Percentiles rank a stretch among this genome's conserved stretches.
Conservation (phyloP, 2,888 invertebrate species). For the Lycophotia porphyrea region DNA sequence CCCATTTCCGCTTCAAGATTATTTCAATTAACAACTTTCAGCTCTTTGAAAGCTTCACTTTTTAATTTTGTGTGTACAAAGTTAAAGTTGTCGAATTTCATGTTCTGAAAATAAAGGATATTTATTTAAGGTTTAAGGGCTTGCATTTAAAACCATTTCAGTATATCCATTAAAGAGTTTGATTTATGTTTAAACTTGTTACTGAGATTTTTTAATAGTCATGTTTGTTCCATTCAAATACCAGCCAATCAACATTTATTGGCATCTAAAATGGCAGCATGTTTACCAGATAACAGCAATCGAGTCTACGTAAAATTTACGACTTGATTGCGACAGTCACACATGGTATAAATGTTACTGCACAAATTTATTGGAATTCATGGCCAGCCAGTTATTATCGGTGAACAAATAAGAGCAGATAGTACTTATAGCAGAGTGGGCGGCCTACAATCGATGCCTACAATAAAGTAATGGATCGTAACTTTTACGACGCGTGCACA, state of each 20-base stretch:
- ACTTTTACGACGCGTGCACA: constrained; percentile 63
- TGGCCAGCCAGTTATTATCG: constrained; percentile 70
- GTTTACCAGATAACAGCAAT: constrained; percentile 60
- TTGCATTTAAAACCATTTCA: neutral
- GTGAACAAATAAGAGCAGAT: constrained; percentile 66
- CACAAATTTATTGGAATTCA: constrained; percentile 72
- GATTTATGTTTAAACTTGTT: constrained; percentile 24
- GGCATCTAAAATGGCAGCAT: constrained; percentile 61
- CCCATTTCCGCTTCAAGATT: constrained; percentile 68
- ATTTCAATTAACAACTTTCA: constrained; percentile 57
- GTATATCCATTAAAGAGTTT: neutral
- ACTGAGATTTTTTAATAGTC: constrained; percentile 48
- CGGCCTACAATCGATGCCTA: constrained; percentile 57
- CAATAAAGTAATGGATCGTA: constrained; percentile 65
- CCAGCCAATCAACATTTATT: constrained; percentile 55
- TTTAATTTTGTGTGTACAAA: constrained; percentile 10
- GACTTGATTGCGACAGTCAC: constrained; percentile 61
- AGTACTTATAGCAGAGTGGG: constrained; percentile 58
- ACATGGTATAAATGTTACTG: constrained; percentile 59
- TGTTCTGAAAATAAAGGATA: constrained; percentile 3
- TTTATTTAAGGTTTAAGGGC: constrained; percentile 2
- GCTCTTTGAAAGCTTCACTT: constrained; percentile 27
- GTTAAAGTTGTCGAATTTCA: neutral
- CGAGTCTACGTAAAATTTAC: constrained; percentile 58
- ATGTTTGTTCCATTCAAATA: constrained; percentile 53